These are phyloP conservation scores for Platysternon megacephalum DNA, from an alignment of 2,113 vertebrate genomes.

Conservation along the genomic window DNA sequence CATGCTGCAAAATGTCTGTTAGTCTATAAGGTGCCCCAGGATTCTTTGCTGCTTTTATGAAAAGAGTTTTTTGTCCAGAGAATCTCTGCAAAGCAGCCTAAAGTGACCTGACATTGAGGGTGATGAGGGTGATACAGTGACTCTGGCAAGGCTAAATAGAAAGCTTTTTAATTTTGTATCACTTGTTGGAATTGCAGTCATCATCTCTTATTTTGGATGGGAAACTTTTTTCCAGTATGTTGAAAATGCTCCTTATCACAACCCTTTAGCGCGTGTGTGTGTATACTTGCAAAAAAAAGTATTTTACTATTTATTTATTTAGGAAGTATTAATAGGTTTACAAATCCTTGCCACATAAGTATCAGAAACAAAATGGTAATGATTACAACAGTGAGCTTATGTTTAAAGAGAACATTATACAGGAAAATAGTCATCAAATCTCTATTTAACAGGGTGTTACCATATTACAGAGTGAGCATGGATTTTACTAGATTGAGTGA, in stretches of 20 bases:
- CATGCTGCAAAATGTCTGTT: no score
- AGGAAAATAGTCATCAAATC: background rate
- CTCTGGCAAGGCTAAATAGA: background rate
- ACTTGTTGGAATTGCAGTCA: background rate
- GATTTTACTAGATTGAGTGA: background rate
- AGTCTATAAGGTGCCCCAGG: no score
- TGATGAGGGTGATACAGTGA: background rate
- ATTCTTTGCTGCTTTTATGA: no score
- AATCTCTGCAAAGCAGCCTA: background rate
- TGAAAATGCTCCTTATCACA: background rate
- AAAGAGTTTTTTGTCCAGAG: background rate
- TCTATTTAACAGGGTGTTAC: background rate
- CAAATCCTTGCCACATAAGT: no score
- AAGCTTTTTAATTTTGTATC: background rate
- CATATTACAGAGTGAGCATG: background rate
- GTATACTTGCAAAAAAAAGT: background rate
- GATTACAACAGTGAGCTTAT: background rate
- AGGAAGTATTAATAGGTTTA: background rate
- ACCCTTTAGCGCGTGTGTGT: background rate
- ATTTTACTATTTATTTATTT: background rate
- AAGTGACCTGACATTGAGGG: background rate
- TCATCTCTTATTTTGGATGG: background rate
- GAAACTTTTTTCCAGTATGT: background rate
- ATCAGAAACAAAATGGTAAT: no score
- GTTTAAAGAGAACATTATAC: background rate